These are phyloP conservation scores for Gymnoscelis rufifasciata DNA, from an alignment of 2,888 invertebrate species.

Conservation along the genomic window DNA sequence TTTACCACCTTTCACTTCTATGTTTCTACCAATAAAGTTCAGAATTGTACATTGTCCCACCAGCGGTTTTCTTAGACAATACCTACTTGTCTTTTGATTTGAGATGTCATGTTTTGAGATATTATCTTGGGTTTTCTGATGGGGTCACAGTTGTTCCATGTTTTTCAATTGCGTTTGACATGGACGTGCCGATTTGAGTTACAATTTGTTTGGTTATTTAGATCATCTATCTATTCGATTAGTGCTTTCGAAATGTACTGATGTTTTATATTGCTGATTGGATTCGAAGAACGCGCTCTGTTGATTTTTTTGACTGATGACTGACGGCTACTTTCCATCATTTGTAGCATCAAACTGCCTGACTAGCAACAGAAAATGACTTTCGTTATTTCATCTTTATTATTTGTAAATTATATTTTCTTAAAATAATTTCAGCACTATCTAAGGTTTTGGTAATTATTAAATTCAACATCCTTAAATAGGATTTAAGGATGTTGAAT, in stretches of 20 bases:
- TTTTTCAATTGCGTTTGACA: constrained; percentile 72
- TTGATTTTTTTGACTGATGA: background rate
- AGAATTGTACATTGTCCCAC: constrained; percentile 29
- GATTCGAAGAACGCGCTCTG: background rate
- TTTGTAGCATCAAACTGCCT: no score
- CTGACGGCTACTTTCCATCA: background rate
- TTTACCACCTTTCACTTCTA: constrained; percentile 24
- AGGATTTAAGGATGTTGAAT: no score
- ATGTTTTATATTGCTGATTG: constrained; percentile 27
- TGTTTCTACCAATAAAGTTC: constrained; percentile 1
- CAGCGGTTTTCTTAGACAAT: constrained; percentile 60
- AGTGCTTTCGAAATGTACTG: constrained; percentile 47
- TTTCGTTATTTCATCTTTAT: no score
- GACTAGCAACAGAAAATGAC: no score
- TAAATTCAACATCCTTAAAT: no score
- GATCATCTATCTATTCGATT: constrained; percentile 52
- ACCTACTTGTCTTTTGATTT: constrained; percentile 68
- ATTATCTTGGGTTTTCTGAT: constrained; percentile 71
- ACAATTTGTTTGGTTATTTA: constrained; percentile 48
- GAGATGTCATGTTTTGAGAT: constrained; percentile 69
- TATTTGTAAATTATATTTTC: no score
- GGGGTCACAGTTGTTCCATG: constrained; percentile 68
- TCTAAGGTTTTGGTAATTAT: no score
- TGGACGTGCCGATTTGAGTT: constrained; percentile 42
- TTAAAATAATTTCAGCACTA: no score